Conservation (phyloP, 2,888 invertebrate species). For the Lepidocyrtoides sp. region DNA sequence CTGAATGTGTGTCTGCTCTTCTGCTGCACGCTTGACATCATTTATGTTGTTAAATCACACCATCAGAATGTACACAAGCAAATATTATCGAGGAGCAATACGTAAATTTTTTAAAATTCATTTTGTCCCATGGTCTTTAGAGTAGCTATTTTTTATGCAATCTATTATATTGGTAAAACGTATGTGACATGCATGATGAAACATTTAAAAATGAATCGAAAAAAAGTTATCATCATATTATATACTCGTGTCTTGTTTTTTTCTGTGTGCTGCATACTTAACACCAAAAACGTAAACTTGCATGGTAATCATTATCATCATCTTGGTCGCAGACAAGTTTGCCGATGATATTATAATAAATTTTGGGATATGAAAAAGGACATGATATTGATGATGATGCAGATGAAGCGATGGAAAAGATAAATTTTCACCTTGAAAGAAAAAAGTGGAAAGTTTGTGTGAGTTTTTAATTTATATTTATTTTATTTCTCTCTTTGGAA, state of each 20-base stretch:
- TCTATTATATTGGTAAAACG: slow-evolving; percentile 1
- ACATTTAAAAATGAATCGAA: not conserved
- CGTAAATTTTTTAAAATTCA: not conserved
- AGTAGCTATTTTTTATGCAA: not conserved
- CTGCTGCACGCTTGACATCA: slow-evolving; percentile 48
- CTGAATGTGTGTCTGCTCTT: slow-evolving; percentile 45
- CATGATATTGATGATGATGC: slow-evolving; percentile 31
- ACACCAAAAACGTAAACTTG: slow-evolving; percentile 58
- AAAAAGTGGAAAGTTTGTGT: slow-evolving; percentile 56
- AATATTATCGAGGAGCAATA: not conserved
- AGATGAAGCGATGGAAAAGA: slow-evolving; percentile 54
- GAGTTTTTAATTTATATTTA: slow-evolving; percentile 27
- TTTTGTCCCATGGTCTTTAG: not conserved
- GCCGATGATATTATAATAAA: not conserved
- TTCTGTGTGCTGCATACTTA: not conserved
- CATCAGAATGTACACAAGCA: not conserved
- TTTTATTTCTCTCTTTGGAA: not conserved
- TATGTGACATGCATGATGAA: slow-evolving; percentile 66
- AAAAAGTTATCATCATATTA: slow-evolving; percentile 2
- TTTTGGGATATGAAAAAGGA: slow-evolving; percentile 40
- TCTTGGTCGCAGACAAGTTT: not conserved
- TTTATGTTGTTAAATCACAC: not conserved
- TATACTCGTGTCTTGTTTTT: not conserved
- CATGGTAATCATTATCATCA: slow-evolving; percentile 48
- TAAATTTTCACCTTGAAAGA: slow-evolving; percentile 72